Percentiles rank a stretch among this genome's conserved stretches.
These are phyloP conservation scores for Scyliorhinus canicula DNA, from an alignment of 2,797 vertebrate species.

Conservation along the genomic window DNA sequence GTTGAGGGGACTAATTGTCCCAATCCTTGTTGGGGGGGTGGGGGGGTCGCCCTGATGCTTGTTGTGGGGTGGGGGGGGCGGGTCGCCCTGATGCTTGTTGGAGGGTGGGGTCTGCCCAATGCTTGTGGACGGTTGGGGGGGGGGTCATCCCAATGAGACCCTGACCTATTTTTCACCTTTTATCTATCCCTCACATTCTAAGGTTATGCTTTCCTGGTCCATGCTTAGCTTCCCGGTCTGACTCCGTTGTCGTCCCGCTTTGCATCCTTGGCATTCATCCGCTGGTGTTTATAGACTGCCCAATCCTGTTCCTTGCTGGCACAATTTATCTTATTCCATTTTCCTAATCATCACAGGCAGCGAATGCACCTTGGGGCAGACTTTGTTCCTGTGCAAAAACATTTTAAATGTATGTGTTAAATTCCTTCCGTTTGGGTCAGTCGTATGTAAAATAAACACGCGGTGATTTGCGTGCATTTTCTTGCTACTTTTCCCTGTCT, in stretches of 20 bases:
- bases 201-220: neutral
- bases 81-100: no score
- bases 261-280: neutral
- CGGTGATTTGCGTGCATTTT: neutral
- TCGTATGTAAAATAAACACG: neutral
- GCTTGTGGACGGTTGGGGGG: no score
- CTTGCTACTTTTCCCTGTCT: neutral
- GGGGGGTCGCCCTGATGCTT: no score
- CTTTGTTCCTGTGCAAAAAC: neutral
- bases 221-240: neutral
- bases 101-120: no score
- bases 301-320: neutral
- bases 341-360: no score
- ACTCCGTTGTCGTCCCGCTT: neutral
- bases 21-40: no score
- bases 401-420: neutral
- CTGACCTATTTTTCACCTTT: neutral
- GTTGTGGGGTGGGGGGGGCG: no score
- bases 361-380: neutral
- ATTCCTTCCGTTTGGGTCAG: neutral
- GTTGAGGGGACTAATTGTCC: no score
- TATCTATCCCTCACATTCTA: neutral
- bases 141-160: no score
- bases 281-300: neutral
- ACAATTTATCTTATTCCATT: neutral